A percentile compares a stretch with the other conserved stretches of the same genome.
Evolutionary conservation across 1,140 invertebrate species (phyloP).

Genomic region (Bombus waltoni): DNA sequence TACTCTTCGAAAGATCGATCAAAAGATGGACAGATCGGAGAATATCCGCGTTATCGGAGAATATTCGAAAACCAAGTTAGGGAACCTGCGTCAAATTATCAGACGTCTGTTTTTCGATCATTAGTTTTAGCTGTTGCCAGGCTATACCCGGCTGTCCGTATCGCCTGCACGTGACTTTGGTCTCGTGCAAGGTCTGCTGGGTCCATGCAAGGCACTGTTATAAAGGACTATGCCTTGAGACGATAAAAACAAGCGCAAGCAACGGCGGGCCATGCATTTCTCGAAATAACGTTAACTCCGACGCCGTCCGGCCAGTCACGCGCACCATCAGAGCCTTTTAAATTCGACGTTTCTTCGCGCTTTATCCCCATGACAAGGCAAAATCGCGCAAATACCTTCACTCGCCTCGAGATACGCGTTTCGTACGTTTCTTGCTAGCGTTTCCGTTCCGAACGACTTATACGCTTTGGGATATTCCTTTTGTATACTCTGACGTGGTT

Average conservation of each 20-base stretch:
- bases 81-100: neutral
- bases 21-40: neutral
- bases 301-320: constrained; percentile 47
- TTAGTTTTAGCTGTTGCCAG: neutral
- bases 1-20: neutral
- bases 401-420: neutral
- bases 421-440: neutral
- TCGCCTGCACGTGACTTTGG: constrained; percentile 40
- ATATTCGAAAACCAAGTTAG: constrained; percentile 1
- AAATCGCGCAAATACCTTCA: constrained; percentile 19
- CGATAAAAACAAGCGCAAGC: constrained; percentile 37
- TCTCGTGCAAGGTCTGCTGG: neutral
- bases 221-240: constrained; percentile 29
- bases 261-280: constrained; percentile 7
- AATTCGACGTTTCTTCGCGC: constrained; percentile 38
- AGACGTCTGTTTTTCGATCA: constrained; percentile 10
- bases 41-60: neutral
- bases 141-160: constrained; percentile 3
- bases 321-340: constrained; percentile 31
- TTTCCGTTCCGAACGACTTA: neutral
- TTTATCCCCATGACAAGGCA: neutral
- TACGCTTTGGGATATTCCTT: neutral
- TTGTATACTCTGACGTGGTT: neutral
- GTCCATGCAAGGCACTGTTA: neutral
- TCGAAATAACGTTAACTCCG: constrained; percentile 63